phyloP scores from a whole-genome alignment of 2,113 vertebrate species.

The Rhinichthys klamathensis region DNA sequence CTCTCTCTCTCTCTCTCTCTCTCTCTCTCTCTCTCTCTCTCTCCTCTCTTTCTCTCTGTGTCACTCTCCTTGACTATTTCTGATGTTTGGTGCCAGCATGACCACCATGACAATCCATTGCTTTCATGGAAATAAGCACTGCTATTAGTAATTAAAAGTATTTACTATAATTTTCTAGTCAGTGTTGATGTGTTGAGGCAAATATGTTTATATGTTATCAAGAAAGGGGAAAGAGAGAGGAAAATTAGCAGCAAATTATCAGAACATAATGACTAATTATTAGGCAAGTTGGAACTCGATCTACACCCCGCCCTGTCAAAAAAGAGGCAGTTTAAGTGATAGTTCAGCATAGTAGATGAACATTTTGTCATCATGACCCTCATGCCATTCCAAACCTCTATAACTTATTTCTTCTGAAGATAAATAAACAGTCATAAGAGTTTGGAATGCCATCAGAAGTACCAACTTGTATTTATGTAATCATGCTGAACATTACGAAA shows the following conservation, averaged over 20 bases:
- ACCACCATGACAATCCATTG: background rate
- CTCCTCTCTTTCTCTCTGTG: too few relatives aligned
- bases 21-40: too few relatives aligned
- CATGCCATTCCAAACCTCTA: background rate
- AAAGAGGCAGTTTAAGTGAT: background rate
- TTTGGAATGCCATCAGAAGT: background rate
- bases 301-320: background rate
- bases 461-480: background rate
- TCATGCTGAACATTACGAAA: background rate
- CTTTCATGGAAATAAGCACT: background rate
- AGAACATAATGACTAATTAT: background rate
- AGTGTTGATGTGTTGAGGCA: background rate
- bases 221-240: background rate
- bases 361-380: background rate
- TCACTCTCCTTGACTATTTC: background rate
- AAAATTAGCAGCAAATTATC: background rate
- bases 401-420: background rate
- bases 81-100: background rate
- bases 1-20: too few relatives aligned
- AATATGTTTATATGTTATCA: background rate
- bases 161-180: background rate
- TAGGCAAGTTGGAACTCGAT: background rate
- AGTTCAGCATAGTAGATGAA: background rate
- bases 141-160: constrained; percentile 14
- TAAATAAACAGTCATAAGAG: background rate